These are phyloP conservation scores for Drosophila anomelani DNA, from an alignment of 2,888 invertebrate species.

Conservation along the genomic window DNA sequence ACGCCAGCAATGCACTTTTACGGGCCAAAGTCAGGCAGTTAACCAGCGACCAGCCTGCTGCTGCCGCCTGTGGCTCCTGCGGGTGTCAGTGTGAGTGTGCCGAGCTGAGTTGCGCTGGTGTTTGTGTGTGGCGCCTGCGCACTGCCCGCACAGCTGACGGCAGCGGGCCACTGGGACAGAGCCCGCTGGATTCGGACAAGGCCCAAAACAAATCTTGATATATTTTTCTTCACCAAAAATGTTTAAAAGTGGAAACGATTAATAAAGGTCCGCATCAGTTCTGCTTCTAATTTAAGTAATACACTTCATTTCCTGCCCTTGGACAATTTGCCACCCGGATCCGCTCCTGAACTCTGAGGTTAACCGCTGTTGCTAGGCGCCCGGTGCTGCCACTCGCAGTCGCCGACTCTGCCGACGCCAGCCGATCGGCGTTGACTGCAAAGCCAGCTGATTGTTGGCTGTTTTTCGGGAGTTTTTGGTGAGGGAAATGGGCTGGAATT, in stretches of 20 bases:
- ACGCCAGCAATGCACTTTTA: constrained; percentile 74
- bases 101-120: constrained; percentile 11
- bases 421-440: constrained; percentile 31
- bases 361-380: constrained; percentile 73
- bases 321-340: background rate
- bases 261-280: background rate
- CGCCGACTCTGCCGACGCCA: constrained; percentile 21
- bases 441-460: constrained; percentile 47
- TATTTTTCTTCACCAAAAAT: too few relatives aligned
- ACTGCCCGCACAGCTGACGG: constrained; percentile 44
- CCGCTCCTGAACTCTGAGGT: constrained; percentile 36
- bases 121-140: constrained; percentile 49
- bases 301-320: too few relatives aligned
- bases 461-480: constrained; percentile 3
- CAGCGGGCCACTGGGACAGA: constrained; percentile 16
- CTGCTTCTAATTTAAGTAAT: background rate
- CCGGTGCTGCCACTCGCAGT: constrained; percentile 38
- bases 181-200: too few relatives aligned
- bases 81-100: constrained; percentile 24
- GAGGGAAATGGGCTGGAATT: constrained; percentile 42
- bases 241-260: too few relatives aligned
- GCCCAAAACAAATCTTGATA: background rate
- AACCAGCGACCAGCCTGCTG: constrained; percentile 44
- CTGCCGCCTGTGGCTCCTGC: constrained; percentile 35
- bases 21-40: constrained; percentile 62